Evolutionary conservation across 2,888 invertebrate genomes (phyloP), one percentile per base, ranked within the genome.

Genomic region (Drosophila paramelanica): DNA sequence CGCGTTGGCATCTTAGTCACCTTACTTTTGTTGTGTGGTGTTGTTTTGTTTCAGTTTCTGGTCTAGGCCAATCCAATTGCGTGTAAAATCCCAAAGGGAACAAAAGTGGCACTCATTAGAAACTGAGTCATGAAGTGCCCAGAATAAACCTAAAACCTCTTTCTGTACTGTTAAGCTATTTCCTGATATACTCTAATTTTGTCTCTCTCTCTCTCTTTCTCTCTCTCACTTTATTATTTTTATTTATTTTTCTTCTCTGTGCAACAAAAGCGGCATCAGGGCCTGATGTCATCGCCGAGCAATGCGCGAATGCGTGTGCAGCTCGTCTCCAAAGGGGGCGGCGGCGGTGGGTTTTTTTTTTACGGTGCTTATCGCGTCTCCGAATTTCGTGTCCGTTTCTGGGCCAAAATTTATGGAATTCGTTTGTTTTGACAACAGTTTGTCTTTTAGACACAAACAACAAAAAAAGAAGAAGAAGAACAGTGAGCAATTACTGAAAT

Each of bases 261-360:
- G 85, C 84, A 81, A 69, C 52, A 13, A n/a, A 7, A 25, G 31
- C 79, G 70, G 59, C 73, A 66, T 47, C 58, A 17, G n/a, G 36
- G 46, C 41, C 81, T 81, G 81, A 81, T 81, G 81, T 81, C 81
- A 81, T 87, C 85, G 79, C 61, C 79, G 43, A 81, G 55, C 55
- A 78, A 81, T 87, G 82, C 64, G 55, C 68, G 57, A 66, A 72
- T 79, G 87, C 77, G 77, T 73, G 59, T 77, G 73, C 67, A 67
- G 62, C 59, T 67, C 13, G 50, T 39, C 39, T 38, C 46, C 6
- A 8, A 3, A 5, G 8, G 38, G 27, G 14, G 13, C 14, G 36
- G 6, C 20, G 36, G 23, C 46, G 17, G 27, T 17, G 10, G 36
- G 13, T 17, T 17, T 17, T 17, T n/a, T 1, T 10, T 27, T n/a